These are phyloP conservation scores for Colostygia pectinataria DNA, from an alignment of 2,888 invertebrate species.

Conservation along the genomic window DNA sequence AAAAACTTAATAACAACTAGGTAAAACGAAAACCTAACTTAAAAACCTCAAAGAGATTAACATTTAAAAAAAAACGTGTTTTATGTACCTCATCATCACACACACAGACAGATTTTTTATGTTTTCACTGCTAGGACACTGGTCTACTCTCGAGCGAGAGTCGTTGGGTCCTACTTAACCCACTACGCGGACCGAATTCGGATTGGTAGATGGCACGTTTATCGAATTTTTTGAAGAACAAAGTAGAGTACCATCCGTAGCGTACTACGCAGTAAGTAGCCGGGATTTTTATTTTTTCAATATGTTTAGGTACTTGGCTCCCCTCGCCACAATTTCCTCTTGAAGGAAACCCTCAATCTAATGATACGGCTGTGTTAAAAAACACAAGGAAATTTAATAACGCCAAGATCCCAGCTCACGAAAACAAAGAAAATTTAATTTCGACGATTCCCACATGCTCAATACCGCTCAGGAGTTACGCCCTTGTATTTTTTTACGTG, in stretches of 20 bases:
- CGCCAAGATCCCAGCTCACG: slow-evolving; percentile 68
- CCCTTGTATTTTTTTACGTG: slow-evolving; percentile 52
- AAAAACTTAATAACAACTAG: no score
- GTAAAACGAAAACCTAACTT: no score
- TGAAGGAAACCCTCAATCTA: slow-evolving; percentile 83
- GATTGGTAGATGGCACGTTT: no score
- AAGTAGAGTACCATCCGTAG: slow-evolving; percentile 58
- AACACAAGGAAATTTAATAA: slow-evolving; percentile 84
- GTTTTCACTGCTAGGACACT: no score
- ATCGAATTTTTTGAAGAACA: no score
- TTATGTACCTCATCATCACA: no score
- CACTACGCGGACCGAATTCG: no score
- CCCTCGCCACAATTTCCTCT: slow-evolving; percentile 82
- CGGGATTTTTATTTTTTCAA: slow-evolving; percentile 82
- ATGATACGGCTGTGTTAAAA: slow-evolving; percentile 84
- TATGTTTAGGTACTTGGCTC: slow-evolving; percentile 77
- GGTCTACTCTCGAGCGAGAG: no score
- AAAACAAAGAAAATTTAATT: slow-evolving; percentile 83
- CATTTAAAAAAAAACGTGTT: no score
- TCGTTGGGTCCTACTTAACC: no score
- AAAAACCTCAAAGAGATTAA: no score
- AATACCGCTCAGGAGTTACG: slow-evolving; percentile 72
- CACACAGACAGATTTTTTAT: no score
- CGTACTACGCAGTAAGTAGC: slow-evolving; percentile 63
- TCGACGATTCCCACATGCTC: slow-evolving; percentile 81